Percentiles rank a stretch among this genome's conserved stretches.
phyloP scores from a whole-genome alignment of 2,113 vertebrate species.

The Malaclemys terrapin region DNA sequence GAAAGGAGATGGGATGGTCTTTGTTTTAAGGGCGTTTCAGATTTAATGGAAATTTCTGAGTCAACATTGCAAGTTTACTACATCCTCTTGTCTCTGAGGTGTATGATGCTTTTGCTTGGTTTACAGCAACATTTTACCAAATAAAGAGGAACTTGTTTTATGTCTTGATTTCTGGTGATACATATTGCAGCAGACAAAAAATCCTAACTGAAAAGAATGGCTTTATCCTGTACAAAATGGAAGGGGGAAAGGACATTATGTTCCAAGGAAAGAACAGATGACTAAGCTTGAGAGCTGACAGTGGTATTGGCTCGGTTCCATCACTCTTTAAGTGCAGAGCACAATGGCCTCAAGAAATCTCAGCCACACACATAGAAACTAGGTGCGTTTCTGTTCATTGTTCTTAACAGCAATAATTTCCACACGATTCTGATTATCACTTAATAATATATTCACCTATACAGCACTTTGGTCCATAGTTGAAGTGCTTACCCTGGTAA shows the following conservation, averaged over 20 bases:
- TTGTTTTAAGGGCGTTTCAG: neutral
- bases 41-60: slow-evolving; percentile 11
- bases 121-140: slow-evolving; percentile 22
- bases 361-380: slow-evolving; percentile 35
- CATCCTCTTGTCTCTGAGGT: neutral
- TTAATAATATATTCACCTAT: slow-evolving; percentile 45
- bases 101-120: slow-evolving; percentile 25
- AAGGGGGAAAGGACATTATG: slow-evolving; percentile 62
- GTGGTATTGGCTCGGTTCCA: slow-evolving; percentile 68
- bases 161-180: slow-evolving; percentile 38
- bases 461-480: neutral
- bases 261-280: slow-evolving; percentile 57
- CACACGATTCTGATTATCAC: neutral
- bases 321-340: slow-evolving; percentile 52
- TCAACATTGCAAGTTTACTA: neutral
- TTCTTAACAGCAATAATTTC: slow-evolving; percentile 52
- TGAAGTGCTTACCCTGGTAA: slow-evolving; percentile 24
- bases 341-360: slow-evolving; percentile 68
- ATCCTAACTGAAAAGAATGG: slow-evolving; percentile 56
- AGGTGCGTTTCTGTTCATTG: slow-evolving; percentile 57
- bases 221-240: slow-evolving; percentile 64
- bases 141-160: slow-evolving; percentile 16
- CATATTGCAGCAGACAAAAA: slow-evolving; percentile 38
- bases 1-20: neutral
- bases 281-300: slow-evolving; percentile 60